phyloP scores from a whole-genome alignment of 1,140 invertebrate species.

The Ctenoplectra terminalis region DNA sequence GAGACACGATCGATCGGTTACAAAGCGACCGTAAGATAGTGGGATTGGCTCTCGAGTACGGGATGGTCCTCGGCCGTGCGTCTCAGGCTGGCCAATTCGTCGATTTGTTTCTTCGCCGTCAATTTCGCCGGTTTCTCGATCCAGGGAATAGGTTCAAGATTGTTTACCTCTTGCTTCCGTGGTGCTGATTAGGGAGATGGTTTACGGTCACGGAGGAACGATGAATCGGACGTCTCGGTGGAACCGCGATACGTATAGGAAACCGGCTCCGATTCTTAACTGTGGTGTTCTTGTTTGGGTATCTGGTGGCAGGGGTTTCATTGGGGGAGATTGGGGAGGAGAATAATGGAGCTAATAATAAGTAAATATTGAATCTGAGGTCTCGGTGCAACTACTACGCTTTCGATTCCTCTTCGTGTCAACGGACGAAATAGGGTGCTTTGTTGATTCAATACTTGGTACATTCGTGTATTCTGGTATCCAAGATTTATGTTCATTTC shows the following conservation, averaged over 20 bases:
- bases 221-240: not conserved
- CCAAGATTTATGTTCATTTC: too few relatives aligned
- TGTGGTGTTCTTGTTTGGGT: not conserved
- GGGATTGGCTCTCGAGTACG: conserved; percentile 55
- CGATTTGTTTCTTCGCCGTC: too few relatives aligned
- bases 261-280: not conserved
- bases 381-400: too few relatives aligned
- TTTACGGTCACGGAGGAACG: not conserved
- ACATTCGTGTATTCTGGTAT: too few relatives aligned
- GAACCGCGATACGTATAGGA: not conserved
- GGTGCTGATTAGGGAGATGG: not conserved
- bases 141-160: not conserved
- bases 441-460: too few relatives aligned
- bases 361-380: too few relatives aligned
- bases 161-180: not conserved
- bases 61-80: conserved; percentile 26
- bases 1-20: conserved; percentile 66
- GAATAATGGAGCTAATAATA: too few relatives aligned
- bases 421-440: too few relatives aligned
- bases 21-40: conserved; percentile 64
- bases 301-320: not conserved
- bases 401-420: too few relatives aligned
- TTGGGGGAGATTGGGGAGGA: too few relatives aligned
- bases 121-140: not conserved
- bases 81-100: not conserved